phyloP scores from a whole-genome alignment of 2,113 vertebrate genomes.

The Microcebus lehilahytsara region DNA sequence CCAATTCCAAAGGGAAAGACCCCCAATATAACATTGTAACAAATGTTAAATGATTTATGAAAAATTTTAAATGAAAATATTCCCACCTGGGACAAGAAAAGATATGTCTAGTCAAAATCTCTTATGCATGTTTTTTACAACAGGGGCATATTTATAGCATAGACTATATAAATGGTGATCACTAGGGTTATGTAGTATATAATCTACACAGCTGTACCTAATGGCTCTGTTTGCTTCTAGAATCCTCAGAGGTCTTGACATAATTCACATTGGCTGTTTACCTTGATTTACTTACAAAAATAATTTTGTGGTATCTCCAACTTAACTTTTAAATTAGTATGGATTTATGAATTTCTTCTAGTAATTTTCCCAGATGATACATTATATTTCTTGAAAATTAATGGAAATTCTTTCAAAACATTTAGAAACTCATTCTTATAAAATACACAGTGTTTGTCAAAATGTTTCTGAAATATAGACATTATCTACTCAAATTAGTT shows the following conservation, averaged over 20 bases:
- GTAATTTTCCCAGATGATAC: neutral
- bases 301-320: neutral
- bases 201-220: neutral
- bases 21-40: neutral
- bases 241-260: neutral
- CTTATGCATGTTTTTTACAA: neutral
- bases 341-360: neutral
- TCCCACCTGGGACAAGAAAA: neutral
- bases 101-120: neutral
- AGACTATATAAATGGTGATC: neutral
- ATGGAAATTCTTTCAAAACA: neutral
- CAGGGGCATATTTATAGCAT: neutral
- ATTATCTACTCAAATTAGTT: neutral
- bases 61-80: neutral
- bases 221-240: neutral
- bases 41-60: neutral
- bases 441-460: neutral
- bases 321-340: neutral
- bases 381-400: neutral
- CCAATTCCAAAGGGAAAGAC: neutral
- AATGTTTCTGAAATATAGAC: neutral
- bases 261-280: neutral
- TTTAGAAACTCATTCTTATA: neutral
- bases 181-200: neutral
- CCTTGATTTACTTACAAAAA: neutral